Conservation (phyloP, 1,140 invertebrate species). For the Lordiphosa stackelbergi region DNA sequence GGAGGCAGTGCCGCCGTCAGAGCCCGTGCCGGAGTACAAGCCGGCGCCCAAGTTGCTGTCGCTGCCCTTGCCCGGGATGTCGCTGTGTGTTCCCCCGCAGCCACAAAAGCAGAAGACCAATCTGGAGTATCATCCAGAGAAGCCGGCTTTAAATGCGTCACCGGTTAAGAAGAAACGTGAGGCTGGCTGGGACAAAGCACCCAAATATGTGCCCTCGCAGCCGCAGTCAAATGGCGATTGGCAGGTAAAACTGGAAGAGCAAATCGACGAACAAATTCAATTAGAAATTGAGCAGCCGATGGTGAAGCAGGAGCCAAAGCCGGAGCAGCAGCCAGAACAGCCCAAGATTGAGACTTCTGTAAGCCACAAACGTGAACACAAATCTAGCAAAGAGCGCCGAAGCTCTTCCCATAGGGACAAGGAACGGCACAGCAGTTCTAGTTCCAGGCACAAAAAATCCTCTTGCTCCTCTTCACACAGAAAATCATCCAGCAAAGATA, state of each 20-base stretch:
- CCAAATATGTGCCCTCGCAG: slow-evolving; percentile 77
- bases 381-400: slow-evolving; percentile 33
- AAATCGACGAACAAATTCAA: slow-evolving; percentile 24
- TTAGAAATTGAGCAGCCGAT: slow-evolving; percentile 12
- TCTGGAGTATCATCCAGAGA: slow-evolving; percentile 70
- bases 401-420: slow-evolving; percentile 22
- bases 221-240: slow-evolving; percentile 33
- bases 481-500: slow-evolving; percentile 53
- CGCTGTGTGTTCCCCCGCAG: slow-evolving; percentile 8
- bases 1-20: slow-evolving; percentile 27
- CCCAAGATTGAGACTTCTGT: not conserved
- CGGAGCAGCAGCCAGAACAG: not conserved
- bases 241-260: slow-evolving; percentile 24
- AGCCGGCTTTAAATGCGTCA: slow-evolving; percentile 67
- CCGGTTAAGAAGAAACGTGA: slow-evolving; percentile 43
- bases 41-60: slow-evolving; percentile 65
- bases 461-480: slow-evolving; percentile 39
- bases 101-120: slow-evolving; percentile 48
- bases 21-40: slow-evolving; percentile 51
- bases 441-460: slow-evolving; percentile 53
- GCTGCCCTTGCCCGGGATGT: slow-evolving; percentile 55
- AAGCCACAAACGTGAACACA: slow-evolving; percentile 31
- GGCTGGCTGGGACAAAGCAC: slow-evolving; percentile 40
- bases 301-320: not conserved
- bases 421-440: slow-evolving; percentile 17